phyloP scores from a whole-genome alignment of 2,888 invertebrate genomes.

The Diarsia dahlii region DNA sequence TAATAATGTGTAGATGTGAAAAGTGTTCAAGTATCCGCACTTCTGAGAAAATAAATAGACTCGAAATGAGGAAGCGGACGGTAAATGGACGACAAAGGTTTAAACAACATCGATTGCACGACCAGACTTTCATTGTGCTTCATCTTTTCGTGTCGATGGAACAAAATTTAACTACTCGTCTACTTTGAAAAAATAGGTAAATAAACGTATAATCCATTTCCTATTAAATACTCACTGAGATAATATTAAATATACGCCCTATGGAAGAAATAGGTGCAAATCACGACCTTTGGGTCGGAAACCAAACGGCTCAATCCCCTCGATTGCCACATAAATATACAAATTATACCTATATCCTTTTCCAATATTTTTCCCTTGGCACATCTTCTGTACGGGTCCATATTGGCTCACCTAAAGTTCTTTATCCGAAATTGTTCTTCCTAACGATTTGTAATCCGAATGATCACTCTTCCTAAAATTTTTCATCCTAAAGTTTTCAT shows the following conservation, averaged over 20 bases:
- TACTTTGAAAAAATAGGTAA: too few relatives aligned
- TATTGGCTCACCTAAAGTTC: too few relatives aligned
- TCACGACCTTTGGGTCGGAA: slow-evolving; percentile 11
- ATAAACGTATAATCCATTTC: too few relatives aligned
- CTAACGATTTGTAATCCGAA: too few relatives aligned
- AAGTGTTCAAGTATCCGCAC: too few relatives aligned
- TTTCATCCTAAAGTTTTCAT: too few relatives aligned
- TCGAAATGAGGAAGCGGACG: not conserved
- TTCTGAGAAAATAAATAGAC: too few relatives aligned
- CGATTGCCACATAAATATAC: slow-evolving; percentile 36
- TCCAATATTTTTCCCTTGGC: slow-evolving; percentile 37
- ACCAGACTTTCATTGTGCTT: not conserved
- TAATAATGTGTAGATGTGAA: too few relatives aligned
- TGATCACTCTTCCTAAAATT: too few relatives aligned
- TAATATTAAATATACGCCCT: not conserved
- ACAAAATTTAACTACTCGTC: not conserved
- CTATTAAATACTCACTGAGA: too few relatives aligned
- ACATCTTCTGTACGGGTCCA: slow-evolving; percentile 31
- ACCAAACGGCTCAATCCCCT: not conserved
- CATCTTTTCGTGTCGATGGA: not conserved
- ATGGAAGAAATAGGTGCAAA: slow-evolving; percentile 31
- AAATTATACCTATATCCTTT: slow-evolving; percentile 42
- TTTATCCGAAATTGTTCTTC: too few relatives aligned
- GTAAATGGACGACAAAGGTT: not conserved
- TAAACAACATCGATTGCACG: not conserved